Conservation (phyloP, 2,113 vertebrate species). For the Saccopteryx leptura region DNA sequence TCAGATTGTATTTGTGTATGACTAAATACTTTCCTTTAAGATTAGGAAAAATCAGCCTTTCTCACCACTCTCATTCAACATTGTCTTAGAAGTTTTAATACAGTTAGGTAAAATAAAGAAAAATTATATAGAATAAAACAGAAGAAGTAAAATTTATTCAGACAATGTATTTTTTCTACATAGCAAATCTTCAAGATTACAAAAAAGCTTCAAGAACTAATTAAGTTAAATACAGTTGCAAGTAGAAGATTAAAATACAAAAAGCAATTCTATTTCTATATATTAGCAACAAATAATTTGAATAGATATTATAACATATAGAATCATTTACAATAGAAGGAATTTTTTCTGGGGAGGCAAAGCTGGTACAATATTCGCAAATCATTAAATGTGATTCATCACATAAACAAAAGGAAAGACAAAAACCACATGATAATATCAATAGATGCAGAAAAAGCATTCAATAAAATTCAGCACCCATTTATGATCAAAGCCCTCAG, state of each 20-base stretch:
- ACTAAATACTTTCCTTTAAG: neutral
- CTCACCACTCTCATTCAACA: neutral
- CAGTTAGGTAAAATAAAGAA: slow-evolving; percentile 29
- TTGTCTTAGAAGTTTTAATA: slow-evolving; percentile 7
- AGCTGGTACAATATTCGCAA: too few species aligned
- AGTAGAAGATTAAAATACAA: neutral
- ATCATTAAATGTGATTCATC: too few species aligned
- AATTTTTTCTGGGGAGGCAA: too few species aligned
- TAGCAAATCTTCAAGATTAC: neutral
- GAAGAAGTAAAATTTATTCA: slow-evolving; percentile 31
- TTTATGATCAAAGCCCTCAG: too few species aligned
- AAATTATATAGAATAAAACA: neutral
- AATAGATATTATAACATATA: neutral
- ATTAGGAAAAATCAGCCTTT: neutral
- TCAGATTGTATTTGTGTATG: slow-evolving; percentile 30
- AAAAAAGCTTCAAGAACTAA: neutral
- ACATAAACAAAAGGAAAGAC: too few species aligned
- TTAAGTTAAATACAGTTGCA: neutral
- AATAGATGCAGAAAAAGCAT: too few species aligned
- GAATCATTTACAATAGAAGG: slow-evolving; percentile 11
- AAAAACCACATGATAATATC: too few species aligned
- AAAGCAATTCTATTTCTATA: neutral
- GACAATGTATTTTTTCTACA: neutral
- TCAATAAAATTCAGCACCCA: too few species aligned
- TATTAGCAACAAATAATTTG: neutral